Conservation (phyloP, 2,797 vertebrate species). For the Tapera naevia region DNA sequence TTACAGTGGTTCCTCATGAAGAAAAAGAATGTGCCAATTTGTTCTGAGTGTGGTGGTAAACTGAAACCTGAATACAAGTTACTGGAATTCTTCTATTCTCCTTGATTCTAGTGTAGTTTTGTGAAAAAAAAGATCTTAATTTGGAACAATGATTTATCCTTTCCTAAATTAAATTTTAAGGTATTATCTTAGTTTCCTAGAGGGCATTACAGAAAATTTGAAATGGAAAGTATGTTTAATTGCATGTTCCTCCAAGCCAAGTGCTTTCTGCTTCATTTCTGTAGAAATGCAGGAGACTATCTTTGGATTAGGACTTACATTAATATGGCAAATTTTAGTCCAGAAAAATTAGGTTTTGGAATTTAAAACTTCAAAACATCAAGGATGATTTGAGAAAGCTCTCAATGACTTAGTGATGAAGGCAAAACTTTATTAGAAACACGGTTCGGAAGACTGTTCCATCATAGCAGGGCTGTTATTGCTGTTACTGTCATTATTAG, state of each 20-base stretch:
- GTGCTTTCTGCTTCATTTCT: neutral
- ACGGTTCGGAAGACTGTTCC: neutral
- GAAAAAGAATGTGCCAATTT: neutral
- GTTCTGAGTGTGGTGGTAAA: neutral
- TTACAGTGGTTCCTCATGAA: neutral
- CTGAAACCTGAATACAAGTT: neutral
- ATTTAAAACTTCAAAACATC: neutral
- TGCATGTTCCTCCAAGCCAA: neutral
- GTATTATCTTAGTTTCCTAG: neutral
- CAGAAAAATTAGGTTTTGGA: neutral
- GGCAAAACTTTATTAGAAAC: neutral
- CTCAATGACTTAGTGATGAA: neutral
- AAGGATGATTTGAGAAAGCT: neutral
- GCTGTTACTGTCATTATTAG: neutral
- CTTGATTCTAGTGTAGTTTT: neutral
- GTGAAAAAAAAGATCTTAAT: neutral
- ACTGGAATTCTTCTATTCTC: neutral
- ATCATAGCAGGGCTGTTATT: rapidly evolving
- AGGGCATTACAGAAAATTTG: neutral
- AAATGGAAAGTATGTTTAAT: neutral
- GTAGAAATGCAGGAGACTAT: neutral
- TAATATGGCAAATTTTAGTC: neutral
- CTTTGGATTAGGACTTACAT: neutral
- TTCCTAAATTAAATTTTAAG: neutral
- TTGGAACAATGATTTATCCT: neutral